Conservation (phyloP, 2,888 invertebrate species). For the Coremacera marginata region DNA sequence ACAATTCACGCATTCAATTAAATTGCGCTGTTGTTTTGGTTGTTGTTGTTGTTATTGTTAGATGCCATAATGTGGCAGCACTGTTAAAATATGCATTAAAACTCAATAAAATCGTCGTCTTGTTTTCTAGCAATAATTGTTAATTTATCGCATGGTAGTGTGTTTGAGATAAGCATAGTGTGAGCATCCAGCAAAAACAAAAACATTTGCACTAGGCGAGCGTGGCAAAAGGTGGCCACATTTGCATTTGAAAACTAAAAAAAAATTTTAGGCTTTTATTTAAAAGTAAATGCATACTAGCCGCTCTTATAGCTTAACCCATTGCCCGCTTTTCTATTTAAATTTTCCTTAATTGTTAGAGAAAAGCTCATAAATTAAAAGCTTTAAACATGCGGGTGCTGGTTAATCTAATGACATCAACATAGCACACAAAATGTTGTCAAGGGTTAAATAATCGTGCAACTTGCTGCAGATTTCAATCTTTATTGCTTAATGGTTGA, state of each 20-base stretch:
- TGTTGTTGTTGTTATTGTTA: background rate
- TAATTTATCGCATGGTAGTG: conserved; percentile 55
- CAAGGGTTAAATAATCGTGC: conserved; percentile 21
- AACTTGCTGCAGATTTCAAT: conserved; percentile 25
- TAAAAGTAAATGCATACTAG: background rate
- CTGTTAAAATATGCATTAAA: conserved; percentile 56
- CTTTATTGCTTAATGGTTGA: conserved; percentile 19
- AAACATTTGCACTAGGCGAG: too few species aligned
- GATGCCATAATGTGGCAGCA: conserved; percentile 31
- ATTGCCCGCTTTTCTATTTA: background rate
- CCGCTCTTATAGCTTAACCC: background rate
- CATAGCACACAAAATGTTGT: background rate
- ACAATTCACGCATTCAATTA: conserved; percentile 63
- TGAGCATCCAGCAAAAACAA: too few species aligned
- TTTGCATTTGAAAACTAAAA: background rate
- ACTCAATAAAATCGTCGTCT: conserved; percentile 65
- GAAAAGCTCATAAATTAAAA: background rate
- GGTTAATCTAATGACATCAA: background rate
- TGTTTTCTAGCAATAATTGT: conserved; percentile 67
- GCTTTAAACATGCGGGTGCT: too few species aligned
- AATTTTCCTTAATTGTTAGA: background rate
- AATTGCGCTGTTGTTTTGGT: conserved; percentile 40
- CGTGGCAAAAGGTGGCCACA: too few species aligned
- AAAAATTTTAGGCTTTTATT: background rate
- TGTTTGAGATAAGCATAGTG: background rate